phyloP scores from a whole-genome alignment of 2,113 vertebrate species.

The Microtus richardsoni region DNA sequence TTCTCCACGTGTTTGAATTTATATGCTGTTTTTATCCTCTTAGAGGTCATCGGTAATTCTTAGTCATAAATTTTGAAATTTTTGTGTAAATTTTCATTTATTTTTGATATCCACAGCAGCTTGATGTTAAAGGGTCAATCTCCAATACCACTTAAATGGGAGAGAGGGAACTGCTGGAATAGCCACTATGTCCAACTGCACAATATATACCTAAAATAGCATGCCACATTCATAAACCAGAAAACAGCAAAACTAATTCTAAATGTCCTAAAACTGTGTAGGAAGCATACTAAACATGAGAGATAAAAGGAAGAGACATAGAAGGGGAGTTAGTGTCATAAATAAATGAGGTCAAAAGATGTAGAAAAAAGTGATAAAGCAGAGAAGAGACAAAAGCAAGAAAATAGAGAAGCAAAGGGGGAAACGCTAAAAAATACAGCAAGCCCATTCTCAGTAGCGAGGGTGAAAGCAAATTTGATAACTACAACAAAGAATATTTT shows the following conservation, averaged over 20 bases:
- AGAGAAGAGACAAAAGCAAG: not conserved
- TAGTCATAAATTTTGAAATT: not conserved
- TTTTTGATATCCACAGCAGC: not conserved
- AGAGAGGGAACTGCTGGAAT: not conserved
- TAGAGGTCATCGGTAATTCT: not conserved
- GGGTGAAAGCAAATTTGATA: not conserved
- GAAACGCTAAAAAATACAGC: not conserved
- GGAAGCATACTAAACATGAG: not conserved
- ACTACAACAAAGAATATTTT: not conserved
- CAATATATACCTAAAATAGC: not conserved
- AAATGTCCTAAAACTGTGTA: not conserved
- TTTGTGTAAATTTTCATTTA: not conserved
- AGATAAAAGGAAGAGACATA: no score
- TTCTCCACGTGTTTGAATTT: not conserved
- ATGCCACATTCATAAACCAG: not conserved
- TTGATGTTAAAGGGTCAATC: not conserved
- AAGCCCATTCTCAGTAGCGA: not conserved
- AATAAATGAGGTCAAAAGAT: not conserved
- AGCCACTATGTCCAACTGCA: not conserved
- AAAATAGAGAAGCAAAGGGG: not conserved
- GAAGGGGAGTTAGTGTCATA: no score
- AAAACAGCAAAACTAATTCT: not conserved
- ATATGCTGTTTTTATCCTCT: not conserved
- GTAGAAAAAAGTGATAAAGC: not conserved
- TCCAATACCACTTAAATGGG: not conserved